These are phyloP conservation scores for Pissodes strobi DNA, from an alignment of 1,140 invertebrate species.

Conservation along the genomic window DNA sequence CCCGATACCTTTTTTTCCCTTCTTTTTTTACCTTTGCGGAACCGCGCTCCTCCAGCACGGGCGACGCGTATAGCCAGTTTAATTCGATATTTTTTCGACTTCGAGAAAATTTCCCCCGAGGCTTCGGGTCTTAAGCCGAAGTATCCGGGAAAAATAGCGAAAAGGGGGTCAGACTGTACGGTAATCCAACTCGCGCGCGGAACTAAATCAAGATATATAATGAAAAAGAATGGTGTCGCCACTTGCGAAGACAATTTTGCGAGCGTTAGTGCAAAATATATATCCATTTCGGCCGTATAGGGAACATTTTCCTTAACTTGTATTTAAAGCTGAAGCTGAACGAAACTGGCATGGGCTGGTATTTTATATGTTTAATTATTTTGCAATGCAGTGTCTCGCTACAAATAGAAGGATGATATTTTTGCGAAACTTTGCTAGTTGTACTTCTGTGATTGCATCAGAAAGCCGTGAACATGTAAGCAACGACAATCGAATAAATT, in stretches of 20 bases:
- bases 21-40: too few species aligned
- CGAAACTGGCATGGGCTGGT: too few species aligned
- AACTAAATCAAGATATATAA: not conserved
- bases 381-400: too few species aligned
- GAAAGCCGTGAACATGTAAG: too few species aligned
- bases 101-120: slow-evolving; percentile 10
- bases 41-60: too few species aligned
- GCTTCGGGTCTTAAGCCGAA: not conserved
- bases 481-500: too few species aligned
- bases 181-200: slow-evolving; percentile 1
- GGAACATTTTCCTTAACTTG: not conserved
- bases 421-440: too few species aligned
- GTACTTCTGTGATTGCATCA: too few species aligned
- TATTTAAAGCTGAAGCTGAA: not conserved
- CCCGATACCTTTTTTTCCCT: too few species aligned
- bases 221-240: slow-evolving; percentile 10
- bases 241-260: slow-evolving; percentile 7
- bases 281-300: too few species aligned
- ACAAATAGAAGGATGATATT: too few species aligned
- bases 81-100: slow-evolving; percentile 16
- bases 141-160: slow-evolving; percentile 4
- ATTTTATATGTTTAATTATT: too few species aligned
- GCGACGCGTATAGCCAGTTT: not conserved
- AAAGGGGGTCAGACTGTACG: slow-evolving; percentile 1
- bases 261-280: not conserved